A percentile compares a stretch with the other conserved stretches of the same genome.
These are phyloP conservation scores for Anguilla megastoma DNA, from an alignment of 2,797 vertebrate genomes.

Conservation along the genomic window DNA sequence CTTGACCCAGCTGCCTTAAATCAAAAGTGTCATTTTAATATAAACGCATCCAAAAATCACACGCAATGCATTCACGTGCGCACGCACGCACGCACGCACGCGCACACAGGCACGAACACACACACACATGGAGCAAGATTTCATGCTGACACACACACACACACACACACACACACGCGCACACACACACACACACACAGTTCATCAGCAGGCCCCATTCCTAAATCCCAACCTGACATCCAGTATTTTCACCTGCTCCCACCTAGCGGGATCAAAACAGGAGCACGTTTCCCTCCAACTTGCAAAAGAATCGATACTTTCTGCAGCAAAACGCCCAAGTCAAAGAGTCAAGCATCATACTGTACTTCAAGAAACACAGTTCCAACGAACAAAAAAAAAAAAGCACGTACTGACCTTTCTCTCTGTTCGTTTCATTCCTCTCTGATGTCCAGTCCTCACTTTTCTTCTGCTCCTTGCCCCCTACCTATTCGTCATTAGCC, in stretches of 20 bases:
- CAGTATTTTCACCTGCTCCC: slow-evolving; percentile 67
- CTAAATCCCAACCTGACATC: slow-evolving; percentile 40
- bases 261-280: slow-evolving; percentile 72
- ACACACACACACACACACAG: slow-evolving; percentile 38
- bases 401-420: slow-evolving; percentile 77
- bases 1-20: background rate
- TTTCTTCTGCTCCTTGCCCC: slow-evolving; percentile 43
- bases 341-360: slow-evolving; percentile 44
- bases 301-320: slow-evolving; percentile 77
- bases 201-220: slow-evolving; percentile 1
- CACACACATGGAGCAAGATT: slow-evolving; percentile 18
- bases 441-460: slow-evolving; percentile 73
- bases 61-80: slow-evolving; percentile 27
- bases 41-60: slow-evolving; percentile 9
- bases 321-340: slow-evolving; percentile 65
- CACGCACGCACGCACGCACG: background rate
- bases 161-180: slow-evolving; percentile 32
- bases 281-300: slow-evolving; percentile 77
- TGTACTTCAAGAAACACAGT: slow-evolving; percentile 51
- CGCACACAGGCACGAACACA: slow-evolving; percentile 41
- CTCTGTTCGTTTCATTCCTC: slow-evolving; percentile 58
- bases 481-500: slow-evolving; percentile 57
- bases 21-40: background rate
- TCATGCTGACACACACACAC: slow-evolving; percentile 16
- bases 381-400: slow-evolving; percentile 50